phyloP scores from a whole-genome alignment of 2,113 vertebrate genomes.

The Percopsis transmontana region DNA sequence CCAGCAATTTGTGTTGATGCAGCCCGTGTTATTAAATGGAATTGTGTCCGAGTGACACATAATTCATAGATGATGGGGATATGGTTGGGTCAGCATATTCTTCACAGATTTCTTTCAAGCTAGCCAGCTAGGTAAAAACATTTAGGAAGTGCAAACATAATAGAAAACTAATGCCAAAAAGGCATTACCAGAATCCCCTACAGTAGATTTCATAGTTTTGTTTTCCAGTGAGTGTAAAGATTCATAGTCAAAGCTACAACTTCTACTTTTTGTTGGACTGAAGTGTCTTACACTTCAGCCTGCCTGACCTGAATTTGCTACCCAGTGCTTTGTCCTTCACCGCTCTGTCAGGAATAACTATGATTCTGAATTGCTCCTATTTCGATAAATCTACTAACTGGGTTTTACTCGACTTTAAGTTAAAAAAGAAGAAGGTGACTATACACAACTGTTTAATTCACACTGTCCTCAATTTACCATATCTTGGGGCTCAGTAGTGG shows the following conservation, averaged over 20 bases:
- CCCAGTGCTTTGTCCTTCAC: too few species aligned
- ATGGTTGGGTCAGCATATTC: too few species aligned
- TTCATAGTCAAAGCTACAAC: too few species aligned
- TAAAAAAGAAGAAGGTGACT: too few species aligned
- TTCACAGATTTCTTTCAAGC: too few species aligned
- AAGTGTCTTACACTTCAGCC: background rate
- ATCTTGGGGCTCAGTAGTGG: constrained; percentile 1
- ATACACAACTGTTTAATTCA: constrained; percentile 18
- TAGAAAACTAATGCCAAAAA: too few species aligned
- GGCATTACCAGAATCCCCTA: too few species aligned
- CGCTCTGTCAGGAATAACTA: background rate
- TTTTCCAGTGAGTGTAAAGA: background rate
- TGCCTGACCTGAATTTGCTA: background rate
- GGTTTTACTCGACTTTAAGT: constrained; percentile 23
- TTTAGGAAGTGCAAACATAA: too few species aligned
- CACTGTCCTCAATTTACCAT: constrained; percentile 4
- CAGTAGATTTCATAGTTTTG: too few species aligned
- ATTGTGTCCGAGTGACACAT: background rate
- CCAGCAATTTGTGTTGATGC: background rate
- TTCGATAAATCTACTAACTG: constrained; percentile 1
- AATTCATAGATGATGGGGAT: too few species aligned
- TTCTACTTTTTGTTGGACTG: background rate
- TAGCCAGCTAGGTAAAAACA: too few species aligned
- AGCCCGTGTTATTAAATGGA: constrained; percentile 2
- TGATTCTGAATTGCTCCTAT: constrained; percentile 4